phyloP scores from a whole-genome alignment of 2,888 invertebrate species.

The Xestia ashworthii region DNA sequence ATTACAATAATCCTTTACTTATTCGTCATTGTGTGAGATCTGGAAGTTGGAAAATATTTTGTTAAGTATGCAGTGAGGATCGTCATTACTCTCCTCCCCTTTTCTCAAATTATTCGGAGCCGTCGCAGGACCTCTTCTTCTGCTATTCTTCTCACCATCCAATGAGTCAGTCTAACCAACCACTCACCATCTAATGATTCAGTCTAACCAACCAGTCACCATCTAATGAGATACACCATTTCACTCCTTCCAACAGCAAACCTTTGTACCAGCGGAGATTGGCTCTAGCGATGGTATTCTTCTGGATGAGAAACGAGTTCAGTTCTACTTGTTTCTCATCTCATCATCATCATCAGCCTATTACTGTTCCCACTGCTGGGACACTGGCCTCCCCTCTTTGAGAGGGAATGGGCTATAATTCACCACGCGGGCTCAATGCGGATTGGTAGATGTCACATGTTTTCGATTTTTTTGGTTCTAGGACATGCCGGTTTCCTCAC shows the following conservation, averaged over 20 bases:
- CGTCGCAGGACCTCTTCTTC: not conserved
- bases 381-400: too few relatives aligned
- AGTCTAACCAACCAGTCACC: too few relatives aligned
- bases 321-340: too few relatives aligned
- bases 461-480: too few relatives aligned
- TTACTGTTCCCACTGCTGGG: too few relatives aligned
- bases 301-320: not conserved
- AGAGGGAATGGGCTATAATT: too few relatives aligned
- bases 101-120: not conserved
- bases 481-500: too few relatives aligned
- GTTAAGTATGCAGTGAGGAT: not conserved
- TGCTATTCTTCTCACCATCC: not conserved
- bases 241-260: not conserved
- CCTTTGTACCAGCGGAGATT: not conserved
- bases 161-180: too few relatives aligned
- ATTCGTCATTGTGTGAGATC: not conserved
- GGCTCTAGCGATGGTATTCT: not conserved
- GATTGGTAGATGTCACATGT: too few relatives aligned
- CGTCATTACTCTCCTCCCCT: not conserved
- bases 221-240: not conserved
- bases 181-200: too few relatives aligned
- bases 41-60: not conserved
- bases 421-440: too few relatives aligned
- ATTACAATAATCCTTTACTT: not conserved
- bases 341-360: too few relatives aligned